phyloP scores from a whole-genome alignment of 2,113 vertebrate genomes.

The Spea bombifrons region DNA sequence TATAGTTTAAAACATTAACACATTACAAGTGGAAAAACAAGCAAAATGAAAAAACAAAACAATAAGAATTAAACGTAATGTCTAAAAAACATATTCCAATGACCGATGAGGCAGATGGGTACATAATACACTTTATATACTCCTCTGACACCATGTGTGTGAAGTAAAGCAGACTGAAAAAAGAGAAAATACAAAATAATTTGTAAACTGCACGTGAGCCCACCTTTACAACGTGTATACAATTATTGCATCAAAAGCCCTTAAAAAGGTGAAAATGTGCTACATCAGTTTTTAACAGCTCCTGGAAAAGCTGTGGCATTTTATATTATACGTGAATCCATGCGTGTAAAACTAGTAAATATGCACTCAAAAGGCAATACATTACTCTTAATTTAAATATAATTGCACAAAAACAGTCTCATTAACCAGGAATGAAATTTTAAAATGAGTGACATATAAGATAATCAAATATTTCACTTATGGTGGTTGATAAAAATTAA shows the following conservation, averaged over 20 bases:
- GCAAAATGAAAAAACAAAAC: neutral
- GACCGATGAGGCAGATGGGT: no score
- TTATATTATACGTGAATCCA: constrained; percentile 2
- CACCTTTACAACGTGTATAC: neutral
- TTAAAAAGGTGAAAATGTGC: constrained; percentile 15
- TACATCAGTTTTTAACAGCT: neutral
- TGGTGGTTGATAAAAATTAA: constrained; percentile 4
- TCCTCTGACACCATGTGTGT: no score
- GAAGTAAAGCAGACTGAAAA: neutral
- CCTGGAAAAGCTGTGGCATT: neutral
- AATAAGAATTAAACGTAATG: neutral
- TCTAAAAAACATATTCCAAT: no score
- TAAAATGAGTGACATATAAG: constrained; percentile 18
- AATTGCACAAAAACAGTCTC: constrained; percentile 18
- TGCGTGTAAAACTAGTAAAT: neutral
- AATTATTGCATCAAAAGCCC: constrained; percentile 1
- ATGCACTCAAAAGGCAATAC: constrained; percentile 21
- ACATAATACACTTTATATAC: no score
- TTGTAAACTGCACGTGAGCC: neutral
- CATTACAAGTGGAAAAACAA: constrained; percentile 32
- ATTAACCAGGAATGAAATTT: constrained; percentile 34
- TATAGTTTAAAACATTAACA: constrained; percentile 41
- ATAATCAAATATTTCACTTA: constrained; percentile 9
- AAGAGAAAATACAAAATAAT: neutral
- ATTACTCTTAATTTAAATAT: constrained; percentile 27